Percentiles rank a stretch among this genome's conserved stretches.
phyloP scores from a whole-genome alignment of 2,113 vertebrate genomes.

The Upupa epops region DNA sequence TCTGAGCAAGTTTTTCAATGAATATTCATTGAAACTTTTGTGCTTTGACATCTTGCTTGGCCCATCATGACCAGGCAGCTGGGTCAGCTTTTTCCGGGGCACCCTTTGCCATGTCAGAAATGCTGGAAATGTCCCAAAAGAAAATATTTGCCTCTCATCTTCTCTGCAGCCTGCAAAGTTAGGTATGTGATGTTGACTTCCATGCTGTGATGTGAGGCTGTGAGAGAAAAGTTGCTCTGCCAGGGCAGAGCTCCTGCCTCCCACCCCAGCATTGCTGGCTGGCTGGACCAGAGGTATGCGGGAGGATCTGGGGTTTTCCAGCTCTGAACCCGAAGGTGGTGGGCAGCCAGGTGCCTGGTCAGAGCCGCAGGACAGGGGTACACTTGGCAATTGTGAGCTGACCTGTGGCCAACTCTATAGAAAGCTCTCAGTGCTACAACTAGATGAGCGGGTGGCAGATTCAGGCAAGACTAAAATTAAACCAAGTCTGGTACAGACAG shows the following conservation, averaged over 20 bases:
- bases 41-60: neutral
- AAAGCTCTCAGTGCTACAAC: neutral
- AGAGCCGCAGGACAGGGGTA: neutral
- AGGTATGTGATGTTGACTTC: fast-evolving
- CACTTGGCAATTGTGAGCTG: neutral
- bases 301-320: neutral
- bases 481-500: slow-evolving; percentile 22
- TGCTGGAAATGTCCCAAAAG: neutral
- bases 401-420: neutral
- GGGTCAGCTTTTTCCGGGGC: neutral
- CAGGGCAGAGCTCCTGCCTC: fast-evolving
- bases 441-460: slow-evolving; percentile 21
- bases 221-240: neutral
- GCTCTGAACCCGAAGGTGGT: neutral
- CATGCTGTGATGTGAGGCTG: neutral
- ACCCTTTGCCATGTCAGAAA: neutral
- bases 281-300: neutral
- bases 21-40: slow-evolving; percentile 22
- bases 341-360: neutral
- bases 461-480: slow-evolving; percentile 24
- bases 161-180: neutral
- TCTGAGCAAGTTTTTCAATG: neutral
- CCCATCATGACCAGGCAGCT: neutral
- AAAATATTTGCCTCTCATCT: neutral
- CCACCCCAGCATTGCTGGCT: fast-evolving